These are phyloP conservation scores for Glyptemys insculpta DNA, from an alignment of 2,797 vertebrate species.

Conservation along the genomic window DNA sequence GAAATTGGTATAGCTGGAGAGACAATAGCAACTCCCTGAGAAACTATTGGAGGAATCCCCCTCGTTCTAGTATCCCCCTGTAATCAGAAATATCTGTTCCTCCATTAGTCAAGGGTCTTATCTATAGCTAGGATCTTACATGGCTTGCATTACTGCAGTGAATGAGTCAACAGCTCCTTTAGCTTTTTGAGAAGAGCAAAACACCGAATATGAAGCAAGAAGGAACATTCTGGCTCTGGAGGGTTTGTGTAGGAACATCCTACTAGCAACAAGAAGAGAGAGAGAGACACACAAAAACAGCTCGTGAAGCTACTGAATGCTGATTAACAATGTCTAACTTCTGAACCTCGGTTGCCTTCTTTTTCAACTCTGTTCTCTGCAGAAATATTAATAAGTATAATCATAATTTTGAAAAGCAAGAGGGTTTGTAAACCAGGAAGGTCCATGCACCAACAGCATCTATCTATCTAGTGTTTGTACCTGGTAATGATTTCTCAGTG, in stretches of 20 bases:
- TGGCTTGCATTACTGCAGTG: fast-evolving
- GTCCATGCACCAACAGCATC: background rate
- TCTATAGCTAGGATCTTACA: background rate
- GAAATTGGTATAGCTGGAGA: background rate
- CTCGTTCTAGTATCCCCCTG: background rate
- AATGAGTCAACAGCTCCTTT: background rate
- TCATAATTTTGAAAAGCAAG: background rate
- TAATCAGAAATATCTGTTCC: background rate
- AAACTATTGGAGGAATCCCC: background rate
- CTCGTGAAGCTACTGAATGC: background rate
- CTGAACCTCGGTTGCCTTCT: background rate
- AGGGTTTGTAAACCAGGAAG: background rate
- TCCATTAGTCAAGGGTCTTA: background rate
- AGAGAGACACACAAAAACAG: background rate
- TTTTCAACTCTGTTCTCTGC: background rate
- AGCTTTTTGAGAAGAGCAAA: background rate
- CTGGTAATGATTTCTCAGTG: background rate
- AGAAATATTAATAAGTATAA: background rate
- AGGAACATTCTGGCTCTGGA: background rate
- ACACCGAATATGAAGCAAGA: background rate
- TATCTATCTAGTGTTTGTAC: background rate
- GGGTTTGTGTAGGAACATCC: background rate
- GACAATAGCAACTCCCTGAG: conserved; percentile 36
- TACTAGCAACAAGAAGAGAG: background rate
- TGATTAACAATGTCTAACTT: background rate